Evolutionary conservation across 2,113 vertebrate species (phyloP).

Genomic region (Maccullochella peelii): DNA sequence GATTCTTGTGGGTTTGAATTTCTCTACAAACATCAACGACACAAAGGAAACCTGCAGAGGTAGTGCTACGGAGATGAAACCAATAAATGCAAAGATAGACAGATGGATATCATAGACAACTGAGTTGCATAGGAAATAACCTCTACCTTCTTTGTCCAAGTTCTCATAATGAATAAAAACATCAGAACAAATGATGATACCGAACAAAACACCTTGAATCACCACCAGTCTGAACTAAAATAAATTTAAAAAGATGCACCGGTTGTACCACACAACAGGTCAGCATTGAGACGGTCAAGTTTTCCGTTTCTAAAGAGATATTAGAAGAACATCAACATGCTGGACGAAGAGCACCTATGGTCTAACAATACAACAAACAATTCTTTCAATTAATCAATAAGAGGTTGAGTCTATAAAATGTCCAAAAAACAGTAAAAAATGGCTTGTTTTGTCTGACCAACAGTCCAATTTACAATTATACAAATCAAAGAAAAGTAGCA

Average conservation of each 20-base stretch:
- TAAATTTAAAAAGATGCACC: neutral
- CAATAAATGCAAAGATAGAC: neutral
- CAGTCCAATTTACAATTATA: neutral
- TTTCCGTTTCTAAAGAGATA: neutral
- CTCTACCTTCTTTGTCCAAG: neutral
- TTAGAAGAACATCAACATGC: neutral
- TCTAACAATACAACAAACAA: neutral
- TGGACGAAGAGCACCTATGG: neutral
- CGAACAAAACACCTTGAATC: neutral
- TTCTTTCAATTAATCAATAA: neutral
- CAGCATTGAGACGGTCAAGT: neutral
- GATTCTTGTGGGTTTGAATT: neutral
- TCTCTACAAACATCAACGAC: neutral
- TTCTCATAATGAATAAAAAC: neutral
- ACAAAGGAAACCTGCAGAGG: neutral
- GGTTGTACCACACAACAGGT: neutral
- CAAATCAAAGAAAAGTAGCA: neutral
- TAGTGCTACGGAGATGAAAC: neutral
- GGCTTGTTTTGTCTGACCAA: neutral
- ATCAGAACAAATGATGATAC: neutral
- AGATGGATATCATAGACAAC: neutral
- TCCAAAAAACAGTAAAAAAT: too few relatives aligned
- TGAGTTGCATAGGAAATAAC: neutral
- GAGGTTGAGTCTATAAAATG: too few relatives aligned
- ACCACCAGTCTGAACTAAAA: neutral